phyloP scores from a whole-genome alignment of 2,888 invertebrate species.

The Rotaria sp. region DNA sequence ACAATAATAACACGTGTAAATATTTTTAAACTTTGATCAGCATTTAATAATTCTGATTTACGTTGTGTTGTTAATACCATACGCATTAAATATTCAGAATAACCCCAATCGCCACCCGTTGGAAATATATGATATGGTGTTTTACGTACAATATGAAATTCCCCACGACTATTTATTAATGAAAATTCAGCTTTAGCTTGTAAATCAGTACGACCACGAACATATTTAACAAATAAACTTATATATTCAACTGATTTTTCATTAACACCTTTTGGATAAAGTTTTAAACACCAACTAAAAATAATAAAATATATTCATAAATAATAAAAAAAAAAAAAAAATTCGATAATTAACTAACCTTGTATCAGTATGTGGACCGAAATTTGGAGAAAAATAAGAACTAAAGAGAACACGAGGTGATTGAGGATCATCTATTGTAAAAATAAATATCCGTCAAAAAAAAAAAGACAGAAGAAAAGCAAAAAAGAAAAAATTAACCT shows the following conservation, averaged over 20 bases:
- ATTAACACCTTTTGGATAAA: constrained; percentile 32
- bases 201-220: constrained; percentile 20
- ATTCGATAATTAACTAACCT: neutral
- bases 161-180: constrained; percentile 17
- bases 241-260: constrained; percentile 23
- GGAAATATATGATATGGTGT: constrained; percentile 25
- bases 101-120: constrained; percentile 26
- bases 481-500: neutral
- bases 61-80: constrained; percentile 12
- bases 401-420: constrained; percentile 24
- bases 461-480: neutral
- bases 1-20: constrained; percentile 27
- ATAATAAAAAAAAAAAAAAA: neutral
- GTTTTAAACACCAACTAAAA: constrained; percentile 16
- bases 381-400: constrained; percentile 31
- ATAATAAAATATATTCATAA: neutral
- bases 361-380: constrained; percentile 26
- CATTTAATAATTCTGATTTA: constrained; percentile 22
- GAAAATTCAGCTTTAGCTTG: constrained; percentile 24
- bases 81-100: constrained; percentile 11
- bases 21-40: constrained; percentile 29
- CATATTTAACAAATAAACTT: constrained; percentile 22
- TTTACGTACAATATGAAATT: constrained; percentile 21
- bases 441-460: neutral
- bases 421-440: neutral